Conservation (phyloP, 2,113 vertebrate species). For the Bubo bubo region DNA sequence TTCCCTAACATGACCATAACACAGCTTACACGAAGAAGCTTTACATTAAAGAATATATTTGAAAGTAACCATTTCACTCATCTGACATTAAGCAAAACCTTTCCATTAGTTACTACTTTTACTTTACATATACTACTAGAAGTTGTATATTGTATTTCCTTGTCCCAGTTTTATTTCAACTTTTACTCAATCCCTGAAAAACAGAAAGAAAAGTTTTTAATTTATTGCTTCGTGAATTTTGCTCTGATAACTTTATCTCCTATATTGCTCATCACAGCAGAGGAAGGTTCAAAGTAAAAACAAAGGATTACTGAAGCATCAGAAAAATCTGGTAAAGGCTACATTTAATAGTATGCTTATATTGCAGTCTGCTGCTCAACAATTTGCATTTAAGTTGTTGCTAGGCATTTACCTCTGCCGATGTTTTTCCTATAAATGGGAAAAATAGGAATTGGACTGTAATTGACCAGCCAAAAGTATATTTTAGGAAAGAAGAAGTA, state of each 20-base stretch:
- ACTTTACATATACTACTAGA: neutral
- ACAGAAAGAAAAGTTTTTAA: neutral
- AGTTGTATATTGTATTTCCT: neutral
- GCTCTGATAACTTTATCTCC: neutral
- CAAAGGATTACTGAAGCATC: conserved; percentile 26
- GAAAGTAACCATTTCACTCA: neutral
- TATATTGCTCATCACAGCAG: neutral
- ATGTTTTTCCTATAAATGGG: neutral
- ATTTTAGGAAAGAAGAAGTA: neutral
- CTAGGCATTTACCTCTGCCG: neutral
- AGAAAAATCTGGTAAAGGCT: neutral
- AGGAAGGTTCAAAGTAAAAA: conserved; percentile 13
- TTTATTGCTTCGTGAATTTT: conserved; percentile 5
- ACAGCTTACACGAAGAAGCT: neutral
- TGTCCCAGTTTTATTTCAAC: neutral
- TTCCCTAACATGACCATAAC: neutral
- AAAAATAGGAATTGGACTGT: conserved; percentile 1
- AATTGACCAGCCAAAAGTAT: neutral
- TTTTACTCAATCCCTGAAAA: neutral
- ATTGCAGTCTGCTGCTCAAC: neutral
- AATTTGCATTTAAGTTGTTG: neutral
- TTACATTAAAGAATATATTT: neutral
- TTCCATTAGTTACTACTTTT: neutral
- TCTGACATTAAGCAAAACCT: neutral
- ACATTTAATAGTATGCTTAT: neutral